These are phyloP conservation scores for Euzetes globulus DNA, from an alignment of 2,888 invertebrate genomes.

Conservation along the genomic window DNA sequence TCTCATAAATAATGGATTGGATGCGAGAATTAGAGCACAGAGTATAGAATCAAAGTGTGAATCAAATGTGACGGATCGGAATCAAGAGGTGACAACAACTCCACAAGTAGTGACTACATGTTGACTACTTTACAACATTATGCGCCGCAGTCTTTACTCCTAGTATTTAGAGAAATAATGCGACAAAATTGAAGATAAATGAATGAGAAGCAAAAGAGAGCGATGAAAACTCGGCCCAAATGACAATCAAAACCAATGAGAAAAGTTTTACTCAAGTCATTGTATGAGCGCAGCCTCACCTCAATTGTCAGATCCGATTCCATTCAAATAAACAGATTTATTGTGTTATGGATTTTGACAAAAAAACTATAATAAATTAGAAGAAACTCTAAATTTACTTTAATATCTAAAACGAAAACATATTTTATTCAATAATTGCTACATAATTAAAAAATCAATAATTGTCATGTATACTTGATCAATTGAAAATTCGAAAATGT, in stretches of 20 bases:
- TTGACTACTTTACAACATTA: neutral
- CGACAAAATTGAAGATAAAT: slow-evolving; percentile 17
- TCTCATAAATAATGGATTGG: no score
- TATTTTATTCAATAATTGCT: no score
- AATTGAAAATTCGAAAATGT: no score
- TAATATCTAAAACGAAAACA: no score
- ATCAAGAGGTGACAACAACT: neutral
- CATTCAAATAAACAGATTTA: slow-evolving; percentile 9
- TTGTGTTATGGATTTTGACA: slow-evolving; percentile 9
- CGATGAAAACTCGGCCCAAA: slow-evolving; percentile 17
- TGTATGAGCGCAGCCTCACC: slow-evolving; percentile 28
- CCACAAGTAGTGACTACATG: slow-evolving; percentile 10
- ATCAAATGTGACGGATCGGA: neutral
- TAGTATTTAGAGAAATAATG: slow-evolving; percentile 24
- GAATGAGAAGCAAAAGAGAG: slow-evolving; percentile 8
- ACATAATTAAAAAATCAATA: no score
- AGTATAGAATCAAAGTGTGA: no score
- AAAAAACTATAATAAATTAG: neutral
- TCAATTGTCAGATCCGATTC: slow-evolving; percentile 23
- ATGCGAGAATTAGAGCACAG: no score
- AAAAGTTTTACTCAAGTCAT: slow-evolving; percentile 20
- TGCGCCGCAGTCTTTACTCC: neutral
- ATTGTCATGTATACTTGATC: no score
- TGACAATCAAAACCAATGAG: slow-evolving; percentile 29
- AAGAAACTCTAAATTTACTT: neutral